A percentile compares a stretch with the other conserved stretches of the same genome.
phyloP scores from a whole-genome alignment of 2,888 invertebrate species.

The Heteromurus nitidus region DNA sequence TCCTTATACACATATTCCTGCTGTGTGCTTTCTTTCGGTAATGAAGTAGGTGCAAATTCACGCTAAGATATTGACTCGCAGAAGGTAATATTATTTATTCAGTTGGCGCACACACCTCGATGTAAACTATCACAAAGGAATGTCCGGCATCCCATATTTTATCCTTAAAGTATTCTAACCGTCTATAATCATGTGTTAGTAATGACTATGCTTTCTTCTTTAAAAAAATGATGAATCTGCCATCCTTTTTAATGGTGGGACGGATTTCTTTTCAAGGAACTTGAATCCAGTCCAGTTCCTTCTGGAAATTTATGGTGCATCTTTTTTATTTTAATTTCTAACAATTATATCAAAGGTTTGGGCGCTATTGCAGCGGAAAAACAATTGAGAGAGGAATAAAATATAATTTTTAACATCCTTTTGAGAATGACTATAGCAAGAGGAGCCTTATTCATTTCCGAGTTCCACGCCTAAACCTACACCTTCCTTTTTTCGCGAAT shows the following conservation, averaged over 20 bases:
- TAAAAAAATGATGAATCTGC: not conserved
- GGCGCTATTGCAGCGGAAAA: no score
- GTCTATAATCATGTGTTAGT: not conserved
- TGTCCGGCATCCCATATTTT: constrained; percentile 46
- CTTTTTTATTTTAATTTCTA: no score
- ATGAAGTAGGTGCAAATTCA: constrained; percentile 38
- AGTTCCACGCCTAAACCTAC: no score
- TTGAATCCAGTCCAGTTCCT: constrained; percentile 7
- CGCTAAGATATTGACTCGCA: constrained; percentile 18
- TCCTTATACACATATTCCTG: no score
- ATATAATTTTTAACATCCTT: no score
- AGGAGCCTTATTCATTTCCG: not conserved
- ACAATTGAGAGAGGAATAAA: no score
- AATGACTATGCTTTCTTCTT: no score
- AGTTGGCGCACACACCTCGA: not conserved
- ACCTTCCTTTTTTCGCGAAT: constrained; percentile 4
- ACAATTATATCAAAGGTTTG: no score
- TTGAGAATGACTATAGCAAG: not conserved
- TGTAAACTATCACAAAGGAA: constrained; percentile 13
- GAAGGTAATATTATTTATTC: not conserved
- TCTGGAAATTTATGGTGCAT: constrained; percentile 28
- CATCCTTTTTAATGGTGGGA: not conserved
- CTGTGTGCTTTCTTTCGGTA: not conserved
- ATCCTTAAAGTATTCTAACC: not conserved
- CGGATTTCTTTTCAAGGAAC: no score